Evolutionary conservation across 2,797 vertebrate species (phyloP).

Genomic region (Hyperoplus immaculatus): DNA sequence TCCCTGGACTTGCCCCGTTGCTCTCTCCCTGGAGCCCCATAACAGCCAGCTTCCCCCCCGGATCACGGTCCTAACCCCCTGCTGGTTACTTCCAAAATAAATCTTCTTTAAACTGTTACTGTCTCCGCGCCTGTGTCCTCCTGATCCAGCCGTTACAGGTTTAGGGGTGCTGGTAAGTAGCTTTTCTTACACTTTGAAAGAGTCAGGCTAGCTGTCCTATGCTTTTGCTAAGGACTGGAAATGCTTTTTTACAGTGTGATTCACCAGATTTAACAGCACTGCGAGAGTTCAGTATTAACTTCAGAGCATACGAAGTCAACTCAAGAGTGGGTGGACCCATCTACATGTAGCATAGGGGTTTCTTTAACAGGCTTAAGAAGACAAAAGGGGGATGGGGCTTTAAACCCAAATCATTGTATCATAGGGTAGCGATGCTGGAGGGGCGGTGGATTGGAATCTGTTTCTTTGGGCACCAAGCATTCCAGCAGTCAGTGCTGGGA

Average conservation of each 20-base stretch:
- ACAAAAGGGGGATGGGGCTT: conserved; percentile 57
- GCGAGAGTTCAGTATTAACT: conserved; percentile 28
- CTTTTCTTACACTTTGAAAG: background rate
- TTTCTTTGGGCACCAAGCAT: conserved; percentile 65
- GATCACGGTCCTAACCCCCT: no score
- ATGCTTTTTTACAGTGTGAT: background rate
- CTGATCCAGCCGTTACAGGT: background rate
- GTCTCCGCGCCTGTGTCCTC: no score
- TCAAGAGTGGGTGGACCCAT: conserved; percentile 30
- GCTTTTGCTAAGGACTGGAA: background rate
- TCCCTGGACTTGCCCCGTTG: no score
- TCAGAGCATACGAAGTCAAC: conserved; percentile 32
- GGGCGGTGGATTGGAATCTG: conserved; percentile 44
- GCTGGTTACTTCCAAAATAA: no score
- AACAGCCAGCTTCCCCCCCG: no score
- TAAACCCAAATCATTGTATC: conserved; percentile 60
- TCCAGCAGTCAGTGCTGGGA: conserved; percentile 69
- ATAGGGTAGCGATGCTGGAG: conserved; percentile 29
- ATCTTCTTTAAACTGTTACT: no score
- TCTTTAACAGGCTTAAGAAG: conserved; percentile 70
- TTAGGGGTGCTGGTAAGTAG: background rate
- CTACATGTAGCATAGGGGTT: conserved; percentile 48
- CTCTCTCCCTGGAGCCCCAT: no score
- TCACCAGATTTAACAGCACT: conserved; percentile 29
- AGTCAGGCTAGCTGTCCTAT: background rate